phyloP scores from a whole-genome alignment of 2,797 vertebrate genomes.

The Pseudochirops cupreus region DNA sequence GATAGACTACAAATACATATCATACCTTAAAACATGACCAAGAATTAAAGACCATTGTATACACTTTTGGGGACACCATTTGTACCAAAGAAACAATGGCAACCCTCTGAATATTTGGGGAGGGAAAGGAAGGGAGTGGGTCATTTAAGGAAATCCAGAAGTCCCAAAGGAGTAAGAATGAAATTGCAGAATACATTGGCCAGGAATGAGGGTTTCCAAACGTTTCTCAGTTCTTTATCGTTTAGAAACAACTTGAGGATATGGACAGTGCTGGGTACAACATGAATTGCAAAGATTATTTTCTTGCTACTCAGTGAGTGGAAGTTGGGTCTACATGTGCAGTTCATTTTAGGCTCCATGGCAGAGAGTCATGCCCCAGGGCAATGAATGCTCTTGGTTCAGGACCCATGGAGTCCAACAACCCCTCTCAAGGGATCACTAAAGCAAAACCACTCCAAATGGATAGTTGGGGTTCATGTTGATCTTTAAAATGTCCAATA shows the following conservation, averaged over 20 bases:
- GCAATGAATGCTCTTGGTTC: not conserved
- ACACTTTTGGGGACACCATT: constrained; percentile 75
- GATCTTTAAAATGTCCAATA: not conserved
- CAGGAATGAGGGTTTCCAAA: constrained; percentile 25
- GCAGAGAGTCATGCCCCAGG: not conserved
- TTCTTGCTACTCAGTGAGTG: not conserved
- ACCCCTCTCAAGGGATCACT: constrained; percentile 24
- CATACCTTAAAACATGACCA: constrained; percentile 78
- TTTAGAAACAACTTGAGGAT: constrained; percentile 37
- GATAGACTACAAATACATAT: constrained; percentile 78
- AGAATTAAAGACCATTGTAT: constrained; percentile 67
- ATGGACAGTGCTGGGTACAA: not conserved
- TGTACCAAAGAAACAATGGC: constrained; percentile 70
- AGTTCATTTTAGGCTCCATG: not conserved
- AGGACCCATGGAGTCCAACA: not conserved
- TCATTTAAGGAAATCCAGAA: constrained; percentile 65
- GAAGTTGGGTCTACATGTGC: not conserved
- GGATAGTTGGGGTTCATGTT: not conserved
- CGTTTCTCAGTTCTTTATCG: constrained; percentile 17
- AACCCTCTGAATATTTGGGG: constrained; percentile 55
- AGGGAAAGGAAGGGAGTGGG: constrained; percentile 21
- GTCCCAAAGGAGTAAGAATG: constrained; percentile 21
- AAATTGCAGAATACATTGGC: constrained; percentile 32
- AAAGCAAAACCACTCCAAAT: constrained; percentile 50
- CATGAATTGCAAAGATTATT: not conserved